A percentile compares a stretch with the other conserved stretches of the same genome.
phyloP scores from a whole-genome alignment of 2,797 vertebrate genomes.

The Crocidura indochinensis region DNA sequence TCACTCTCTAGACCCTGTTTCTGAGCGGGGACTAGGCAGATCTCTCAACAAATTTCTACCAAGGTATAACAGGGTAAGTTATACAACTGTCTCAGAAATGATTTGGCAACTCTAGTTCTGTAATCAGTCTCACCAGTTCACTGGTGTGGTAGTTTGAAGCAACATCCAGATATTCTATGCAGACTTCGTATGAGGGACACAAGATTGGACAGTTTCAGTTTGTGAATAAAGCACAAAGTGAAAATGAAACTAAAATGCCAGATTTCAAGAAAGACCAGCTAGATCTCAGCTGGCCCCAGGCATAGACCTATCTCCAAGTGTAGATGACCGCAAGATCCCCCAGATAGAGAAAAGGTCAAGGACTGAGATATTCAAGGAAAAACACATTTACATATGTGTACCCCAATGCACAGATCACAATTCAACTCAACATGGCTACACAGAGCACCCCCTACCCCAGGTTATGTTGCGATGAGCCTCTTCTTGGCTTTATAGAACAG shows the following conservation, averaged over 20 bases:
- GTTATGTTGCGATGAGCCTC: no score
- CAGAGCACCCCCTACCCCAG: no score
- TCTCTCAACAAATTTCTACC: no score
- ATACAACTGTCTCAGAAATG: no score
- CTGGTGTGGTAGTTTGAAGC: no score
- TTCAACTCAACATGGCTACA: background rate
- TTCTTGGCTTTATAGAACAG: background rate
- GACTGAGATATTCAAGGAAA: background rate
- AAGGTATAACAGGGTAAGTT: no score
- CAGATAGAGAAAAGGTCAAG: constrained; percentile 47
- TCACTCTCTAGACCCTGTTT: background rate
- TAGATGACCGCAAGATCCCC: background rate
- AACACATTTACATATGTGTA: constrained; percentile 1
- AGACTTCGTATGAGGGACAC: no score
- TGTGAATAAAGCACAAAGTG: background rate
- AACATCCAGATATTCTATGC: no score
- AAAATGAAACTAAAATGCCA: background rate
- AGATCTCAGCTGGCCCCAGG: background rate
- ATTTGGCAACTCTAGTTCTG: no score
- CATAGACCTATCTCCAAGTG: constrained; percentile 18
- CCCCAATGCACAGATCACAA: background rate
- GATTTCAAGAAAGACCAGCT: constrained; percentile 2
- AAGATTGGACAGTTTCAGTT: background rate
- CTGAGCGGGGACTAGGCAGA: background rate
- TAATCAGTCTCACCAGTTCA: no score